Base-by-base conservation (phyloP, 2,888 invertebrate species). In the Periphyllus acericola region DNA sequence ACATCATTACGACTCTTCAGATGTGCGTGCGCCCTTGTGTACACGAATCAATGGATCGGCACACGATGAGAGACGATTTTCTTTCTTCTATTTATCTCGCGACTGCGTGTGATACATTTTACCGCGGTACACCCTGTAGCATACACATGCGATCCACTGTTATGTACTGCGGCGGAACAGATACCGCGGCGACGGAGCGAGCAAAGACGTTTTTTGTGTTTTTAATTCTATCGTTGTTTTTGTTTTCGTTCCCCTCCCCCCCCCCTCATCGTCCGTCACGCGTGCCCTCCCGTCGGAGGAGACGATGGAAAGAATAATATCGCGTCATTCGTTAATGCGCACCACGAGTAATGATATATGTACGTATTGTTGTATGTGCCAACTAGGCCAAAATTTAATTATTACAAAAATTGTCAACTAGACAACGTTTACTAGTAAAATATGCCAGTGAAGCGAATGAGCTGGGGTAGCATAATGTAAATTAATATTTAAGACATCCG, bases 21-120 rank as follows among this genome's bases (percentile, higher is more conserved):
- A 60, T 60, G 60, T 60, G 55, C 21, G 55, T 21, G 14, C 60
- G 60, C 60, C 60, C 21, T 19, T 60, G 21, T 55, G 19, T 66
- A 32, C 21, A 75, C n/a, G 36, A 75, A 83, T 75, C 55, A 74
- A 60, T 75, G 29, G 29, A 40, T 71, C 14, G 32, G 71, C 75
- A 60, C 29, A 83, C 60, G 40, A 84, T 76, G 66, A 75, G 29
- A 66, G 66, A 84, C 75, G 75, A 75, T 83, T 83, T 83, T 83
- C 60, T 75, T 60, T 83, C 74, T 83, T 83, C 60, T 60, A 6
- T 75, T 60, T 60, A 40, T 84, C 36, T 75, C 32, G 60, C 46
- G 25, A 40, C 40, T n/a, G 83, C 17, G 34, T 36, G 29, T 17
- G 6, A 36, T n/a, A 29, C 17, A 68, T 68, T n/a, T 8, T 68